Percentiles rank a stretch among this genome's conserved stretches.
Conservation (phyloP, 92 coral and sea anemone species). For the Palythoa grandiflora region DNA sequence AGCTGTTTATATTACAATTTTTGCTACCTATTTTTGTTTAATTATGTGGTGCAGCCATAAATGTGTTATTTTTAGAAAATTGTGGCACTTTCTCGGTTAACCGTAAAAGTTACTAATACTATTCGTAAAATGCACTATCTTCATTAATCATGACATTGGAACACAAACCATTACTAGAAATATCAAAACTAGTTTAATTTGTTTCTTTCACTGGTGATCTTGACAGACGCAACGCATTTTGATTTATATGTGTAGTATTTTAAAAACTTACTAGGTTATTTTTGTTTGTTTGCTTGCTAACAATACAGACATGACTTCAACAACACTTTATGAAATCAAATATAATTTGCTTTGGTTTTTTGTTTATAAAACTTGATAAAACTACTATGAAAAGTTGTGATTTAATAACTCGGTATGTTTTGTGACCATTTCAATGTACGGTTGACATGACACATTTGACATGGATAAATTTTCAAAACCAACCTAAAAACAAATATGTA, state of each 20-base stretch:
- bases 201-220: conserved; percentile 15
- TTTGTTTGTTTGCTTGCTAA: conserved; percentile 36
- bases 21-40: background rate
- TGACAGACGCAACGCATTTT: background rate
- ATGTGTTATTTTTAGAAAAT: conserved; percentile 14
- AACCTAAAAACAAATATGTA: background rate
- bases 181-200: background rate
- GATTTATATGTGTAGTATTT: background rate
- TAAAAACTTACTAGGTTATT: background rate
- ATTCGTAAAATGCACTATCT: background rate
- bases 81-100: background rate
- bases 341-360: background rate
- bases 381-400: background rate
- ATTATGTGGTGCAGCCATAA: background rate
- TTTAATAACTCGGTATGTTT: background rate
- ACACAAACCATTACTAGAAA: background rate
- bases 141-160: background rate
- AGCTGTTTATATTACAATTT: background rate
- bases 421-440: background rate
- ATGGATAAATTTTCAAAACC: background rate
- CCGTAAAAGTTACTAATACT: background rate
- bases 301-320: background rate
- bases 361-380: conserved; percentile 30
- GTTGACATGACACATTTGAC: background rate
- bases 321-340: background rate